Evolutionary conservation across 1,140 invertebrate species (phyloP).

Genomic region (Drosophila ananassae): DNA sequence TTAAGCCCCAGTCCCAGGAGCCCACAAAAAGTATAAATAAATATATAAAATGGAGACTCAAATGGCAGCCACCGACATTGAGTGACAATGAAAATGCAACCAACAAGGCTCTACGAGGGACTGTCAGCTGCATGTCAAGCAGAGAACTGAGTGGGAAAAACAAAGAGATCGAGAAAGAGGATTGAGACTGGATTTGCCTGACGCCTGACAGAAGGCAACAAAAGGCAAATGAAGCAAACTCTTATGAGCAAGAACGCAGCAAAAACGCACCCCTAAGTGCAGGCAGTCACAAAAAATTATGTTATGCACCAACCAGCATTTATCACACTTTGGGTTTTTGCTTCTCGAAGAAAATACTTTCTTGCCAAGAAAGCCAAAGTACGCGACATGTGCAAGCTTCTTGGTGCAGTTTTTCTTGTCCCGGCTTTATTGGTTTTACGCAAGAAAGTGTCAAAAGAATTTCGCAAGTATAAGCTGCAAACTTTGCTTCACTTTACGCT

Average conservation of each 20-base stretch:
- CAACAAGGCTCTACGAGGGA: slow-evolving; percentile 29
- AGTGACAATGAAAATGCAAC: slow-evolving; percentile 48
- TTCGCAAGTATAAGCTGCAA: slow-evolving; percentile 32
- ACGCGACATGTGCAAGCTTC: slow-evolving; percentile 49
- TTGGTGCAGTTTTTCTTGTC: slow-evolving; percentile 10
- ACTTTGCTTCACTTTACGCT: slow-evolving; percentile 44
- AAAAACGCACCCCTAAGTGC: slow-evolving; percentile 5
- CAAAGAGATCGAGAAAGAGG: slow-evolving; percentile 13
- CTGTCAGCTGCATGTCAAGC: slow-evolving; percentile 68
- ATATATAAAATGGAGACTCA: slow-evolving; percentile 26
- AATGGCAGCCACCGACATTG: slow-evolving; percentile 52
- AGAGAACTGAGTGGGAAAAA: slow-evolving; percentile 15
- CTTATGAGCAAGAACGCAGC: slow-evolving; percentile 18
- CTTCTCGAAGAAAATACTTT: slow-evolving; percentile 20
- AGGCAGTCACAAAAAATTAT: slow-evolving; percentile 32
- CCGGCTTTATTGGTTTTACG: slow-evolving; percentile 40
- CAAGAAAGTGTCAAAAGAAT: slow-evolving; percentile 26
- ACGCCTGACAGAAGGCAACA: slow-evolving; percentile 43
- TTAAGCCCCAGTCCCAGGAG: slow-evolving; percentile 10
- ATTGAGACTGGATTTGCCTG: slow-evolving; percentile 52
- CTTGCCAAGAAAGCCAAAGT: slow-evolving; percentile 19
- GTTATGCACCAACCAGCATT: slow-evolving; percentile 34
- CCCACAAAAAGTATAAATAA: slow-evolving; percentile 16
- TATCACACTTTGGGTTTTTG: slow-evolving; percentile 56
- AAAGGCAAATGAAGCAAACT: slow-evolving; percentile 55